Conservation (phyloP, 2,797 vertebrate species). For the Lacerta agilis region DNA sequence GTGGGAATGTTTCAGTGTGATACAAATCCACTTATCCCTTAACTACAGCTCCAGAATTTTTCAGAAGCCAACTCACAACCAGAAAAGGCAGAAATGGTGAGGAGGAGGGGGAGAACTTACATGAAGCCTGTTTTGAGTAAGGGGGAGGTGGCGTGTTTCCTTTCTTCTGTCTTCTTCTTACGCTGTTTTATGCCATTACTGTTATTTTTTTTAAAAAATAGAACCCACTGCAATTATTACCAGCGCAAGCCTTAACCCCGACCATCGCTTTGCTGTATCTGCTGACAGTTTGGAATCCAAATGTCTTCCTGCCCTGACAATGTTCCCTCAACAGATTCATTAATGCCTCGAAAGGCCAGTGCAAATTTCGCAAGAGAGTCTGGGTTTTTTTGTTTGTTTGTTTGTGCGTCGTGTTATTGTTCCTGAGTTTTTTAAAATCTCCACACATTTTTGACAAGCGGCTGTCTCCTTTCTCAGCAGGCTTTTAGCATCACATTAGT, state of each 20-base stretch:
- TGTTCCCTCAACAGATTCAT: constrained; percentile 23
- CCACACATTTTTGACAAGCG: constrained; percentile 25
- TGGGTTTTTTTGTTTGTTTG: background rate
- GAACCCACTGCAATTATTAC: constrained; percentile 34
- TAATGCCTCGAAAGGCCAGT: background rate
- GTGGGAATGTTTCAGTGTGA: constrained; percentile 68
- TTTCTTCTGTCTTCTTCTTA: constrained; percentile 27
- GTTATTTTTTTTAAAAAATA: constrained; percentile 36
- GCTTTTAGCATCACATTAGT: fast-evolving
- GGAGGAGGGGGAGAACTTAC: background rate
- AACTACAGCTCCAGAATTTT: constrained; percentile 49
- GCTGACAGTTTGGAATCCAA: background rate
- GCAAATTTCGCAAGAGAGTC: background rate
- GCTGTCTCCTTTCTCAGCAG: constrained; percentile 25
- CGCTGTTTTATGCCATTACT: constrained; percentile 44
- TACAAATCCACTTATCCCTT: constrained; percentile 72
- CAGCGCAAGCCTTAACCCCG: background rate
- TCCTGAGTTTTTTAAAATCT: constrained; percentile 28
- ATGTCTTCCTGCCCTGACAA: constrained; percentile 29
- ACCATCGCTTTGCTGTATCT: constrained; percentile 22
- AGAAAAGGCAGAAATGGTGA: constrained; percentile 20
- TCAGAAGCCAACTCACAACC: constrained; percentile 36
- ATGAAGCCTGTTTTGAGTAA: background rate
- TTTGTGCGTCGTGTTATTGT: constrained; percentile 47
- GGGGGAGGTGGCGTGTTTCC: background rate